These are phyloP conservation scores for Takifugu flavidus DNA, from an alignment of 2,113 vertebrate species.

Conservation along the genomic window DNA sequence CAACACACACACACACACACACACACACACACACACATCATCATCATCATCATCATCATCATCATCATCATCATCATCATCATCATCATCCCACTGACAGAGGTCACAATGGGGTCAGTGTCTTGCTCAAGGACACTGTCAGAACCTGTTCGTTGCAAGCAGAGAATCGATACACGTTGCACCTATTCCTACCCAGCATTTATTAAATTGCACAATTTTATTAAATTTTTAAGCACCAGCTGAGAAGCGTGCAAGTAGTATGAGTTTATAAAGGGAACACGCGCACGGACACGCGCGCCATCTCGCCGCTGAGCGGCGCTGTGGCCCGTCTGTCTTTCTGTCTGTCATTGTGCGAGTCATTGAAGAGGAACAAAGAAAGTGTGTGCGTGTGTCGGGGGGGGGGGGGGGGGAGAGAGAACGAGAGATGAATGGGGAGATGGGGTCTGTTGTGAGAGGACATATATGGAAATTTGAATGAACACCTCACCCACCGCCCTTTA, in stretches of 20 bases:
- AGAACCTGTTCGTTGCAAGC: background rate
- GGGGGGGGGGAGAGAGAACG: background rate
- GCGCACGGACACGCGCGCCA: constrained; percentile 37
- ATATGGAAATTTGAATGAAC: constrained; percentile 56
- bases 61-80: background rate
- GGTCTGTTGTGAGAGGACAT: constrained; percentile 41
- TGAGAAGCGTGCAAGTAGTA: constrained; percentile 7
- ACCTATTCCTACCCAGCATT: too few species aligned
- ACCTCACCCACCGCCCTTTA: constrained; percentile 12
- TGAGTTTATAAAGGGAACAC: constrained; percentile 37
- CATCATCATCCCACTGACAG: background rate
- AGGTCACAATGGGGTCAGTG: constrained; percentile 61
- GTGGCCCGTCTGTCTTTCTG: constrained; percentile 46
- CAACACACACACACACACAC: background rate
- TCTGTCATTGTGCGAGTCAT: constrained; percentile 27
- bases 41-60: too few species aligned
- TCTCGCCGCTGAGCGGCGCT: constrained; percentile 76
- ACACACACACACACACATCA: background rate
- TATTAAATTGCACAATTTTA: too few species aligned
- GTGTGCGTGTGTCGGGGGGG: background rate
- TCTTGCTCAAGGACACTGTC: constrained; percentile 64
- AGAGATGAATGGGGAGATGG: constrained; percentile 4
- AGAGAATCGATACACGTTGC: too few species aligned
- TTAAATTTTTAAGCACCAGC: too few species aligned
- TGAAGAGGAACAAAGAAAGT: constrained; percentile 64